Evolutionary conservation across 2,113 vertebrate species (phyloP), one percentile per base, ranked within the genome.

Genomic region (Prionailurus viverrinus): DNA sequence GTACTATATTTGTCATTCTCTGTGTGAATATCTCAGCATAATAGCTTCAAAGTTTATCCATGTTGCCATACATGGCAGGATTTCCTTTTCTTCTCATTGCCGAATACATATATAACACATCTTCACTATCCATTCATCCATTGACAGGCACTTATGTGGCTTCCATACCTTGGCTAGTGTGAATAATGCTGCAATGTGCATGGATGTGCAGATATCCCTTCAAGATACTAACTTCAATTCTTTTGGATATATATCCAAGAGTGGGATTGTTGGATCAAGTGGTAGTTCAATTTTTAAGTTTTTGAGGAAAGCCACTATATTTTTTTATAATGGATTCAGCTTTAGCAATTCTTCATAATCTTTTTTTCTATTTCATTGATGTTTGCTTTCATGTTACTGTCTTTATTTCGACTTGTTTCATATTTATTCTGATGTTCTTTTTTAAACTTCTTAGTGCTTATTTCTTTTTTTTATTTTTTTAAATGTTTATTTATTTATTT

Each of bases 351-450:
- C 61, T 91, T 66, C 61, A 63, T 93, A 65, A 84, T 51, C 15
- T 74, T 91, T 96, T 81, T 94, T 91, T 33, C 23, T 74, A n/a
- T 74, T 68, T 84, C 12, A 63, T 85, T 93, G 55, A 45, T 68
- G 51, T 18, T 74, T 96, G 25, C 10, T 91, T 91, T 88, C 79
- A 91, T 94, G 21, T 69, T 93, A 91, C 66, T 66, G 73, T 93
- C 45, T 27, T 87, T 53, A 89, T 27, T 92, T 83, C 14, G 85
- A 51, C 16, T 82, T 79, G 39, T 19, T 90, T 89, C 18, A 36
- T 83, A 83, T 92, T 96, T 93, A 96, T 79, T 95, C 51, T 94
- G 58, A 65, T 93, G 39, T 69, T 61, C 29, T 87, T 73, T 82
- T 73, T 41, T 16, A 41, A 80, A 45, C 51, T 93, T 65, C 11